These are phyloP conservation scores for Raja brachyura DNA, from an alignment of 2,113 vertebrate species.

Conservation along the genomic window DNA sequence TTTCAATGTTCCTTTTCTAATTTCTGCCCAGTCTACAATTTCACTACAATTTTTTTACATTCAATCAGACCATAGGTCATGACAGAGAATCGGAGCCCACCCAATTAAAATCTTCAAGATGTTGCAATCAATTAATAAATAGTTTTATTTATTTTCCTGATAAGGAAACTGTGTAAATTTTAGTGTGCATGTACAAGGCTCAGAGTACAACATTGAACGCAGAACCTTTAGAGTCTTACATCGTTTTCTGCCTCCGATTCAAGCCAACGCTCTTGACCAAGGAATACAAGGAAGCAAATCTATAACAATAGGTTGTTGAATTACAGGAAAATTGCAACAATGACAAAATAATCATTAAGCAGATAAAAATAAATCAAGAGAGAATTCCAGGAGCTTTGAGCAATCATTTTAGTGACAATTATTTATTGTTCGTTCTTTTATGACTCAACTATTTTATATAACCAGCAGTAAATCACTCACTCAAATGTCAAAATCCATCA, in stretches of 20 bases:
- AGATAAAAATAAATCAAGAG: neutral
- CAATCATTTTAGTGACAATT: conserved; percentile 44
- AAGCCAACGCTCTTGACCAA: neutral
- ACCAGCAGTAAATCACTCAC: conserved; percentile 47
- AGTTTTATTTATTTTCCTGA: neutral
- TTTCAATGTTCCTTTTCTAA: no score
- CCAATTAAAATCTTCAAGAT: neutral
- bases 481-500: conserved; percentile 50
- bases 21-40: no score
- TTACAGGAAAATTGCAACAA: neutral
- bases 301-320: neutral
- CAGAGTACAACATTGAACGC: neutral
- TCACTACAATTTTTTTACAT: no score
- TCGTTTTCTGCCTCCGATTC: neutral
- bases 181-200: no score
- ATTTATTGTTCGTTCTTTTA: conserved; percentile 54
- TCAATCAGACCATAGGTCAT: no score
- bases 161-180: neutral
- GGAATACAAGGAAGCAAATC: neutral
- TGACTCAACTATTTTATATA: conserved; percentile 53
- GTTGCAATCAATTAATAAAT: neutral
- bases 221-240: neutral
- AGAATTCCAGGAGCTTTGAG: conserved; percentile 4
- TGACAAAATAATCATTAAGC: neutral
- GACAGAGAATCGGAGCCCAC: no score